These are phyloP conservation scores for Macroteleia sp. DNA, from an alignment of 2,888 invertebrate species.

Conservation along the genomic window DNA sequence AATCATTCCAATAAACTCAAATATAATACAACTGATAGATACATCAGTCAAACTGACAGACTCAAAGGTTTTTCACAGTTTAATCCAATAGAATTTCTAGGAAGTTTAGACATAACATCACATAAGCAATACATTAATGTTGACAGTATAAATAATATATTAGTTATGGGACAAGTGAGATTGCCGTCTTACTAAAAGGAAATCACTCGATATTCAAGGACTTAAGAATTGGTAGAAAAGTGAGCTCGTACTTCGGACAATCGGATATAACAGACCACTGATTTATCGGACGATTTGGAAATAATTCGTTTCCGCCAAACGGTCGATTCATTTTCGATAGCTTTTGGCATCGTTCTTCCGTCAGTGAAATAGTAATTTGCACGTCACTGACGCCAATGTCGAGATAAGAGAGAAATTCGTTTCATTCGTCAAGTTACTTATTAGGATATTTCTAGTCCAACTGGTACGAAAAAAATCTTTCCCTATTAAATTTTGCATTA, in stretches of 20 bases:
- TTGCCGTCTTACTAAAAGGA: too few relatives aligned
- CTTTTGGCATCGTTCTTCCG: constrained; percentile 46
- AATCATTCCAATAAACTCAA: too few relatives aligned
- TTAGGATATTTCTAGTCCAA: constrained; percentile 25
- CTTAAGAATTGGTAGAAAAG: constrained; percentile 39
- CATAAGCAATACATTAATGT: too few relatives aligned
- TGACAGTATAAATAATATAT: too few relatives aligned
- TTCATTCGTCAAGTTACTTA: constrained; percentile 22
- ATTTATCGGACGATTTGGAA: constrained; percentile 62
- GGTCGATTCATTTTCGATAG: constrained; percentile 52
- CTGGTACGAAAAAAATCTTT: too few relatives aligned
- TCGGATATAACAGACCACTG: constrained; percentile 57
- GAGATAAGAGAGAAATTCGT: constrained; percentile 35
- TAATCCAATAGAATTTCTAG: too few relatives aligned
- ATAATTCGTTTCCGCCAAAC: constrained; percentile 62
- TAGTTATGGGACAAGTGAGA: too few relatives aligned
- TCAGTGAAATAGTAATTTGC: constrained; percentile 55
- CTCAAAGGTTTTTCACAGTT: too few relatives aligned
- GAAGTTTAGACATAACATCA: too few relatives aligned
- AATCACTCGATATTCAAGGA: constrained; percentile 42
- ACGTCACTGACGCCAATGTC: constrained; percentile 15
- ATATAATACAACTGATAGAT: too few relatives aligned
- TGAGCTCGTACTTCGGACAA: constrained; percentile 43
- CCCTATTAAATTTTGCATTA: too few relatives aligned
- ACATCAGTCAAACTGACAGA: too few relatives aligned